Conservation (phyloP, 1,140 invertebrate genomes). For the Halictus rubicundus region DNA sequence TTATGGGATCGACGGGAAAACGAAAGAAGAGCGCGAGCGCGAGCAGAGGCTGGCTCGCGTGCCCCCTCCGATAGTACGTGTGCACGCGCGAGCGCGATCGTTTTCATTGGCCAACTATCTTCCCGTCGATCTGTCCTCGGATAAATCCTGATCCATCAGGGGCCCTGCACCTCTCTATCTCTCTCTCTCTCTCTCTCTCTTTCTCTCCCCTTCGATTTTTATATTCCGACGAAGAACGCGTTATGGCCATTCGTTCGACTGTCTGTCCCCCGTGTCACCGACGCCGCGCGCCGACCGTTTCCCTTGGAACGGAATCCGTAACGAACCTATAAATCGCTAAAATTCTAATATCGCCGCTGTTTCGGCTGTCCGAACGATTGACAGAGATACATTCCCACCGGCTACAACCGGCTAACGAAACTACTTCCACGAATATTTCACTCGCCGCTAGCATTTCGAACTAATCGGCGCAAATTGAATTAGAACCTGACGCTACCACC, state of each 20-base stretch:
- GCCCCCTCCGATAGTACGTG: conserved; percentile 23
- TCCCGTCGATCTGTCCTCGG: conserved; percentile 11
- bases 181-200: too few relatives aligned
- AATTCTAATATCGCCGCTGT: background rate
- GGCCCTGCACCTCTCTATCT: background rate
- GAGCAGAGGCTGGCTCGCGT: too few relatives aligned
- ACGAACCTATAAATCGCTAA: background rate
- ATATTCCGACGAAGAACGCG: background rate
- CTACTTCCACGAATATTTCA: too few relatives aligned
- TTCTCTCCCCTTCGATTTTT: background rate
- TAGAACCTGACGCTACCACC: too few relatives aligned
- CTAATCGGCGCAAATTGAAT: too few relatives aligned
- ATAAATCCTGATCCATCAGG: conserved; percentile 38
- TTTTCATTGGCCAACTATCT: conserved; percentile 22
- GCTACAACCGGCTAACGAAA: too few relatives aligned
- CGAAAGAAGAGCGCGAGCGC: conserved; percentile 41
- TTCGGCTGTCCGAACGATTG: too few relatives aligned
- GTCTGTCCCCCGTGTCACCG: too few relatives aligned
- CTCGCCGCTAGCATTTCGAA: too few relatives aligned
- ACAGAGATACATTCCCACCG: too few relatives aligned
- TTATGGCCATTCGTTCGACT: background rate
- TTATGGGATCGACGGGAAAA: conserved; percentile 76
- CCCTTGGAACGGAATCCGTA: background rate
- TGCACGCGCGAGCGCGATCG: too few relatives aligned
- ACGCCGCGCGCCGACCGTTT: background rate